Conservation (phyloP, 2,797 vertebrate genomes). For the Tinamus major region DNA sequence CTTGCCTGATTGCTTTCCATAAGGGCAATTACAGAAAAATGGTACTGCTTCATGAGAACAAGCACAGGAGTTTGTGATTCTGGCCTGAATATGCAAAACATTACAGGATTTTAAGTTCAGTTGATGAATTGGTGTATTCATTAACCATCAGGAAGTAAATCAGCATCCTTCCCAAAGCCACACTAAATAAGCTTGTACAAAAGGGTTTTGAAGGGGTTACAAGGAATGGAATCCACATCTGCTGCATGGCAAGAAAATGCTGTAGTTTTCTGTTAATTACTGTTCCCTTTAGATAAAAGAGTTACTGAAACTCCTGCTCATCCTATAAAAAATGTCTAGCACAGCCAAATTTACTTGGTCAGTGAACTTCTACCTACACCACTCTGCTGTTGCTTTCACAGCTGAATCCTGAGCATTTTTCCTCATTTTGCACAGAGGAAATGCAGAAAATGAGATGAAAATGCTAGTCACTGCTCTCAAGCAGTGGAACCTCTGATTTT, state of each 20-base stretch:
- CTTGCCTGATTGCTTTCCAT: background rate
- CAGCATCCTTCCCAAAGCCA: background rate
- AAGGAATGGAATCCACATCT: background rate
- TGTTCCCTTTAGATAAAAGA: background rate
- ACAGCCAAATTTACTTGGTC: background rate
- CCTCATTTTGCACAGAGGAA: background rate
- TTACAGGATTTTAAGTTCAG: background rate
- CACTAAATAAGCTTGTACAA: background rate
- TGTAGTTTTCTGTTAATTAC: background rate
- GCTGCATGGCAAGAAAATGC: background rate
- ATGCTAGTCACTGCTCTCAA: background rate
- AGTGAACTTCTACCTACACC: background rate
- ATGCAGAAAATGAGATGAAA: background rate
- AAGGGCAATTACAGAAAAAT: background rate
- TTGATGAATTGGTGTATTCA: background rate
- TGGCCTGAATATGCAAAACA: background rate
- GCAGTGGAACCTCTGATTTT: background rate
- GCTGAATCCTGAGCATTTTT: background rate
- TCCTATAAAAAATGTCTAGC: background rate
- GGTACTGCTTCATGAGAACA: background rate
- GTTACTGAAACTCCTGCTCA: background rate
- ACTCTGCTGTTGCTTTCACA: background rate
- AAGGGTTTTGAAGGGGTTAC: background rate
- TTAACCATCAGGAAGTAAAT: background rate
- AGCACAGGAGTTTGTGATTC: background rate